These are phyloP conservation scores for Cavia aperea DNA, from an alignment of 2,113 vertebrate genomes.

Conservation along the genomic window DNA sequence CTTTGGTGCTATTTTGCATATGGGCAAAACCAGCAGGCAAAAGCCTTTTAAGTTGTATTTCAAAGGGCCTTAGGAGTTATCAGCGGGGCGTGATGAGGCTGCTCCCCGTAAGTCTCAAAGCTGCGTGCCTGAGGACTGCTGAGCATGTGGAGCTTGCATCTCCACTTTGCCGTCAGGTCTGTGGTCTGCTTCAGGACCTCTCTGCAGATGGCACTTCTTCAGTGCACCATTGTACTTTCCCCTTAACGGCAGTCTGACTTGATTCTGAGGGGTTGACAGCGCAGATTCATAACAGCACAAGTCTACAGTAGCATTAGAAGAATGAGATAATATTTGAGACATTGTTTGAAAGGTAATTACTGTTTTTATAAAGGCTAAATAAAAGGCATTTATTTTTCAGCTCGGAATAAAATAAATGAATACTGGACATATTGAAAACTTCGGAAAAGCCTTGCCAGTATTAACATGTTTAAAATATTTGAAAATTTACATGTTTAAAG, in stretches of 20 bases:
- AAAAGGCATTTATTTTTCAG: constrained; percentile 4
- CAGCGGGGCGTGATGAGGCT: neutral
- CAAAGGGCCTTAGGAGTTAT: neutral
- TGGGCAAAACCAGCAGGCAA: neutral
- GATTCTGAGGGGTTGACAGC: neutral
- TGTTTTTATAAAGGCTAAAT: neutral
- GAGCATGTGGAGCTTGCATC: fast-evolving
- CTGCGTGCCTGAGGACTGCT: neutral
- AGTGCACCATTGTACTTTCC: neutral
- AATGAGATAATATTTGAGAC: neutral
- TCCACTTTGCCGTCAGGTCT: neutral
- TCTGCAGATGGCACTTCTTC: neutral
- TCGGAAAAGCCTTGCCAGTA: neutral
- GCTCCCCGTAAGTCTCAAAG: neutral
- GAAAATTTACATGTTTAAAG: neutral
- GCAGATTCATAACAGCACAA: neutral
- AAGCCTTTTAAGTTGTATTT: constrained; percentile 8
- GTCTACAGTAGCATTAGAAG: neutral
- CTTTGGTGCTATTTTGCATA: constrained; percentile 23
- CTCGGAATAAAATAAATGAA: neutral
- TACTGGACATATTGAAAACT: neutral
- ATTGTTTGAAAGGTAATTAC: neutral
- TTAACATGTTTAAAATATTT: neutral
- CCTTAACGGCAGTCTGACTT: neutral
- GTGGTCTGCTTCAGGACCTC: neutral